Base-by-base conservation (phyloP, 2,797 vertebrate species). In the Intellagama lesueurii region DNA sequence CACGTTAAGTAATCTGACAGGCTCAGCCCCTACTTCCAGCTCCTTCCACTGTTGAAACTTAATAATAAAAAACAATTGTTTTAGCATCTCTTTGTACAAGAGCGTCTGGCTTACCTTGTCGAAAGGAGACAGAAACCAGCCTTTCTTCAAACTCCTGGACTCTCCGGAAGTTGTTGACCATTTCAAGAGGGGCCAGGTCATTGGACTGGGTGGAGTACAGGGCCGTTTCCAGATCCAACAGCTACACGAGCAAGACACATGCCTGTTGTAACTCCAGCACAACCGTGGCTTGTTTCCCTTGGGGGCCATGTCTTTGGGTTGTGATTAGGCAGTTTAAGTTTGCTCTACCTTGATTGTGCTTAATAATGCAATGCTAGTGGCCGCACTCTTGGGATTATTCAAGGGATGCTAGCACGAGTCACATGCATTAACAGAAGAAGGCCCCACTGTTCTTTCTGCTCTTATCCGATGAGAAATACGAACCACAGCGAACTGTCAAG, bases 41-140 rank as follows among this genome's bases (percentile, higher is more conserved):
- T n/a, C 24, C 19, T 14, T 64, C 60, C 30, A 7, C 2, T 28
- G 0, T 79, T 88, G 44, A n/a, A 70, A 0, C 0, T 64, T 49
- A 32, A 56, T 14, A 70, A 6, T 26, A 3, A 73, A 56, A 56
- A 44, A 66, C 1, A 1, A 9, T 22, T 32, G 1, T 5, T 12
- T 47, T 17, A 2, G 7, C 5, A 0, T 75, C 52, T 75, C 56
- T 80, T 87, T 86, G 56, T 5, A 17, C 12, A 81, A 69, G 85
- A 76, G 19, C 0, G 0, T 66, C 12, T 40, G n/a, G 94, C 98
- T 98, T 93, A 99, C 99, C 98, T 95, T 98, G 97, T 76, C n/a
- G 97, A 94, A 99, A 99, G 90, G 99, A 99, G 82, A 97, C 96
- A 28, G 98, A 97, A 85, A 99, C 97, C 68, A 97, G 92, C 89